These are phyloP conservation scores for Cecropterus lyciades DNA, from an alignment of 1,140 invertebrate genomes.

Conservation along the genomic window DNA sequence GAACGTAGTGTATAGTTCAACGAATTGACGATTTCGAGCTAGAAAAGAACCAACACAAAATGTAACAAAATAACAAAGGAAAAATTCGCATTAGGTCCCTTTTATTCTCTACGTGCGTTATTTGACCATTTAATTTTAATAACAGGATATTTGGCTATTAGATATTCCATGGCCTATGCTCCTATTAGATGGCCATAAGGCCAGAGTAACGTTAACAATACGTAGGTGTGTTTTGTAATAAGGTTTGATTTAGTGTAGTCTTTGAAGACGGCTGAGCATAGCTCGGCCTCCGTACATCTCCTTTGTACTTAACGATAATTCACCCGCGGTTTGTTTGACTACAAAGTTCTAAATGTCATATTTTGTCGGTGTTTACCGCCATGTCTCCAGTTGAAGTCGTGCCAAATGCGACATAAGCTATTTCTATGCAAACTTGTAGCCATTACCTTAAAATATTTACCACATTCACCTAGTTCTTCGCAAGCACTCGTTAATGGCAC, in stretches of 20 bases:
- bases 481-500: constrained; percentile 10
- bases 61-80: no score
- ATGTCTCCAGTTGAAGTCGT: constrained; percentile 56
- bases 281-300: constrained; percentile 22
- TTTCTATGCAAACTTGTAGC: constrained; percentile 60
- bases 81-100: no score
- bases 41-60: no score
- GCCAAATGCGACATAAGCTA: constrained; percentile 69
- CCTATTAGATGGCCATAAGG: neutral
- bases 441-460: constrained; percentile 33
- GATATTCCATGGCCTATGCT: no score
- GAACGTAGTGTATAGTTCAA: no score
- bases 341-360: constrained; percentile 51
- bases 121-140: no score
- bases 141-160: no score
- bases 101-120: no score
- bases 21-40: no score
- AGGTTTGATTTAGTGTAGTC: constrained; percentile 55
- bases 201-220: neutral
- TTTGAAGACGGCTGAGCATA: constrained; percentile 50
- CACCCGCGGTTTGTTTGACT: constrained; percentile 56
- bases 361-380: constrained; percentile 63
- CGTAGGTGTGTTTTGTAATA: constrained; percentile 6
- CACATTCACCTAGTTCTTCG: constrained; percentile 15
- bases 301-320: constrained; percentile 47